Base-by-base conservation (phyloP, 2,888 invertebrate genomes). In the Eumerus sabulonum region DNA sequence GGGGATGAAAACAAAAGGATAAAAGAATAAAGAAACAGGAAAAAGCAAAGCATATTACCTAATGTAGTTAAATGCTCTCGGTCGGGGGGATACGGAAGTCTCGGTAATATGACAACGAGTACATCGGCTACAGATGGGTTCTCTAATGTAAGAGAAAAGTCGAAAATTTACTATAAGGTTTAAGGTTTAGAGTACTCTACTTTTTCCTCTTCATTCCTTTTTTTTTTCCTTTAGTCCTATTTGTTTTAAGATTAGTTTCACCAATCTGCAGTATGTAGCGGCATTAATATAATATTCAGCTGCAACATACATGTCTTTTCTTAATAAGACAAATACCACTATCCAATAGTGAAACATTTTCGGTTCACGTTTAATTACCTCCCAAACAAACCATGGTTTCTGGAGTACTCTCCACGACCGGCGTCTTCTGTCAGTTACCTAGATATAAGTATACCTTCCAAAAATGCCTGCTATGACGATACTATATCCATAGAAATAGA, bases 331-430 rank as follows among this genome's bases (percentile, higher is more conserved):
- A 67, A 11, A 19, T 9, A 18, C 19, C 47, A 45, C 45, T 17
- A 27, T 9, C 16, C 47, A 18, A 44, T 42, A 5, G 45, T 54
- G 48, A 62, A 63, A 62, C 42, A 71, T 62, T 71, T 71, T 56
- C 42, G 56, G 50, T 56, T 42, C 62, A 48, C 62, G 56, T 62
- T 71, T 71, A 71, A 71, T 63, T 71, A 71, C 71, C 62, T 16
- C 48, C 44, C 42, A 42, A 42, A 40, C 47, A 62, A 48, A 60
- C 17, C 35, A 16, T 14, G 45, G 38, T 50, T 9, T 27, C 2
- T 27, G 27, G 27, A 27, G 27, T 27, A 27, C 27, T 27, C 7
- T 27, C 27, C 27, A 7, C n/a, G n/a, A n/a, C n/a, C 54, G n/a
- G 38, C 18, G 56, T 50, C 56, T 56, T 63, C 36, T 42, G 42